Evolutionary conservation across 2,113 vertebrate genomes (phyloP).

Genomic region (Toxostoma redivivum): DNA sequence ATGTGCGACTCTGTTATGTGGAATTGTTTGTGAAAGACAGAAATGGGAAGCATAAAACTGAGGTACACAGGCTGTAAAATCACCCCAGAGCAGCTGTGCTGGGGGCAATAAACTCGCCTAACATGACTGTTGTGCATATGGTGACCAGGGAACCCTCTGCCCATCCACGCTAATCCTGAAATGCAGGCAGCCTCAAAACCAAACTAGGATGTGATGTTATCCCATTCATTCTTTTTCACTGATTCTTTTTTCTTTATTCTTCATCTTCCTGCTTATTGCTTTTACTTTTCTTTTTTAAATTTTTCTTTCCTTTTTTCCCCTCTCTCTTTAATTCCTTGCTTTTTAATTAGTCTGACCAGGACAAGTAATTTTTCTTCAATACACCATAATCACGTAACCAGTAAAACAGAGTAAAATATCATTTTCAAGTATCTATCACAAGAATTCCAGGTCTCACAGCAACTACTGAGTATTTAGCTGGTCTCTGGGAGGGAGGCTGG

Average conservation of each 20-base stretch:
- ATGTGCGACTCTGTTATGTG: background rate
- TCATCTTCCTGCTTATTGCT: background rate
- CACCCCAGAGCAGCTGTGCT: background rate
- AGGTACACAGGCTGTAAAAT: background rate
- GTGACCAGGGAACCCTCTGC: background rate
- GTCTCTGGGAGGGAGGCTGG: background rate
- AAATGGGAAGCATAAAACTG: background rate
- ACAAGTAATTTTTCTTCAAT: background rate
- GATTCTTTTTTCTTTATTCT: background rate
- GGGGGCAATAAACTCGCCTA: background rate
- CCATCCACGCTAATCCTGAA: background rate
- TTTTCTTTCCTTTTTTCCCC: background rate
- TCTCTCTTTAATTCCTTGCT: background rate
- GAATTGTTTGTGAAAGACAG: background rate
- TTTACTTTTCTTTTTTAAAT: rapidly evolving
- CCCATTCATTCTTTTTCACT: background rate
- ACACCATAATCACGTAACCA: background rate
- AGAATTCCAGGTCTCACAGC: background rate
- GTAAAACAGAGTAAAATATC: background rate
- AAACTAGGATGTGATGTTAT: background rate
- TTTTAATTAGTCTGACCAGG: background rate
- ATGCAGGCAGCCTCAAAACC: background rate
- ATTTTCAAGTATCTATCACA: background rate
- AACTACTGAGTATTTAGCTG: background rate
- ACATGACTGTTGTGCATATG: background rate